These are phyloP conservation scores for Phataginus tetradactyla DNA, from an alignment of 2,797 vertebrate genomes.

Conservation along the genomic window DNA sequence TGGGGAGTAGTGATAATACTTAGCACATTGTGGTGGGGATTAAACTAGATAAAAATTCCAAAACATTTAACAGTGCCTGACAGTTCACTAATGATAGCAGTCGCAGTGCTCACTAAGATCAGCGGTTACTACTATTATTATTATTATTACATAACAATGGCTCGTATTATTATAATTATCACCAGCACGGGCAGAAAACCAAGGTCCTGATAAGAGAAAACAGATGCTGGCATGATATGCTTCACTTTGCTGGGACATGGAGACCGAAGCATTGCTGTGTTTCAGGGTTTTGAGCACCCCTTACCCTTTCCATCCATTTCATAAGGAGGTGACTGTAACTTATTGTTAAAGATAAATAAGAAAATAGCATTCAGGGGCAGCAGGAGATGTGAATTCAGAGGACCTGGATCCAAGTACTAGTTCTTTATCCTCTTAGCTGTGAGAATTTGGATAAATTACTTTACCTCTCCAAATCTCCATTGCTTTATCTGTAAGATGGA, in stretches of 20 bases:
- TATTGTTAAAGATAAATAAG: not conserved
- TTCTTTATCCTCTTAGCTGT: not conserved
- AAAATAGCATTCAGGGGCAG: not conserved
- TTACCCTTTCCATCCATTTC: not conserved
- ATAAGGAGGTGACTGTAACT: not conserved
- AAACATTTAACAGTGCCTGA: not conserved
- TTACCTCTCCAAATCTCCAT: not conserved
- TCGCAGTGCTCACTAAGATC: not conserved
- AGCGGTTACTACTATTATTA: not conserved
- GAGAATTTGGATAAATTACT: conserved; percentile 9
- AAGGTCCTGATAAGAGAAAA: not conserved
- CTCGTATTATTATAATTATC: not conserved
- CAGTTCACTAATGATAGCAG: not conserved
- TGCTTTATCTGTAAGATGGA: conserved; percentile 39
- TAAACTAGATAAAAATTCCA: not conserved
- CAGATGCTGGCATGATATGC: not conserved
- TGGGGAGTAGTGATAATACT: not conserved
- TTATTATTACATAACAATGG: not conserved
- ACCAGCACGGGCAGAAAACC: not conserved
- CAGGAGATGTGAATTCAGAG: not conserved
- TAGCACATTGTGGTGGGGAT: not conserved
- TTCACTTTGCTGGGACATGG: not conserved
- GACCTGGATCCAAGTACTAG: not conserved
- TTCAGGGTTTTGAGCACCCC: not conserved
- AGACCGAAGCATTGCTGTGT: not conserved